Base-by-base conservation (phyloP, 2,113 vertebrate species). In the Perccottus glenii region DNA sequence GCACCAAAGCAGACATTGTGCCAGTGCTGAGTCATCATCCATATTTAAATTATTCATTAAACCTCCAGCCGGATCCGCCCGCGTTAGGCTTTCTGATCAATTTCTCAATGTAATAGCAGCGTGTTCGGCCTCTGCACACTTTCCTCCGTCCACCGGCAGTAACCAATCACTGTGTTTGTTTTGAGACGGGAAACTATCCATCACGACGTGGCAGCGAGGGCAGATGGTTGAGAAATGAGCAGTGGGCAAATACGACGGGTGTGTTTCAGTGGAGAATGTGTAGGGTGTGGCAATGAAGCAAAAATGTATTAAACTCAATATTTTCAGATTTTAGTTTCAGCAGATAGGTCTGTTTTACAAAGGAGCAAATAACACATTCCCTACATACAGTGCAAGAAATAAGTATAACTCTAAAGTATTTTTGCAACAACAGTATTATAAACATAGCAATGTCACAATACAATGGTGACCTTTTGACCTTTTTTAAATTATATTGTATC, bases 11-110 rank as follows among this genome's bases (percentile, higher is more conserved):
- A 74, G 66, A 73, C 42, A 4, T 57, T 65, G 45, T 35, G 32
- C 33, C 11, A 44, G 16, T 46, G 87, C 87, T 71, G 82, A 90
- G 69, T 89, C 87, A 90, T 87, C 91, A 85, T 75, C 73, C 35
- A 52, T 56, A 80, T 87, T 88, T 91, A 89, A 89, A 92, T 91
- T 85, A 91, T 89, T 86, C 86, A 91, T 90, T 85, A 86, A 85
- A 83, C 67, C 58, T 55, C 11, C 4, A 71, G 61, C 67, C 11
- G 11, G 72, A 69, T 52, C 71, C 44, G 19, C 5, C 73, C 75
- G n/a, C 36, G 60, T 73, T 19, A 12, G 66, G 45, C 48, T 59
- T 66, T 60, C 82, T 73, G 85, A 89, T 91, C 87, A 87, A 91
- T 92, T 83, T 43, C 60, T 75, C 46, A 16, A 49, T 46, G 51